phyloP scores from a whole-genome alignment of 2,797 vertebrate genomes.

The Myotis daubentonii region DNA sequence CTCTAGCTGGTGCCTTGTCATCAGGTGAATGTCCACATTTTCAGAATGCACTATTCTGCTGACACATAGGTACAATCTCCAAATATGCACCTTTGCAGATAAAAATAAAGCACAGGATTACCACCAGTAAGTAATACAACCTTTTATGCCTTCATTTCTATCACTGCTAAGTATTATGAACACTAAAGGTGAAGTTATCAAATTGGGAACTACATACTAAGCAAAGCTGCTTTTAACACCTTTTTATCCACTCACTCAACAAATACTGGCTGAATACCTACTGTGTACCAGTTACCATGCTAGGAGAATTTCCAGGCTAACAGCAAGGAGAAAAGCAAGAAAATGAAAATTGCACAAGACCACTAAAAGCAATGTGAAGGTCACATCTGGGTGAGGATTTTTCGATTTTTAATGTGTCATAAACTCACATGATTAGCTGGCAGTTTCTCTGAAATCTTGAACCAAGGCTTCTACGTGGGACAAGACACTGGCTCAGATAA shows the following conservation, averaged over 20 bases:
- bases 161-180: neutral
- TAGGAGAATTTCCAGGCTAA: neutral
- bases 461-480: neutral
- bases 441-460: neutral
- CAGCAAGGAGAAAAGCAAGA: neutral
- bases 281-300: neutral
- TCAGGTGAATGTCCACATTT: neutral
- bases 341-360: neutral
- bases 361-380: neutral
- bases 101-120: conserved; percentile 15
- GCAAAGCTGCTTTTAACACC: neutral
- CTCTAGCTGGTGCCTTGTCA: neutral
- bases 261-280: neutral
- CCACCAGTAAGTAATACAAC: conserved; percentile 8
- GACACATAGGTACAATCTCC: neutral
- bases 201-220: neutral
- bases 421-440: neutral
- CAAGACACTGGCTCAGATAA: neutral
- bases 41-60: neutral
- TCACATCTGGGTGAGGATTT: neutral
- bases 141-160: conserved; percentile 1
- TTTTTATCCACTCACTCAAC: neutral
- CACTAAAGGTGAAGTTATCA: conserved; percentile 9
- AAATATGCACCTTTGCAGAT: neutral
- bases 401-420: neutral